A percentile compares a stretch with the other conserved stretches of the same genome.
Evolutionary conservation across 2,797 vertebrate genomes (phyloP).

Genomic region (Distichodus sexfasciatus): DNA sequence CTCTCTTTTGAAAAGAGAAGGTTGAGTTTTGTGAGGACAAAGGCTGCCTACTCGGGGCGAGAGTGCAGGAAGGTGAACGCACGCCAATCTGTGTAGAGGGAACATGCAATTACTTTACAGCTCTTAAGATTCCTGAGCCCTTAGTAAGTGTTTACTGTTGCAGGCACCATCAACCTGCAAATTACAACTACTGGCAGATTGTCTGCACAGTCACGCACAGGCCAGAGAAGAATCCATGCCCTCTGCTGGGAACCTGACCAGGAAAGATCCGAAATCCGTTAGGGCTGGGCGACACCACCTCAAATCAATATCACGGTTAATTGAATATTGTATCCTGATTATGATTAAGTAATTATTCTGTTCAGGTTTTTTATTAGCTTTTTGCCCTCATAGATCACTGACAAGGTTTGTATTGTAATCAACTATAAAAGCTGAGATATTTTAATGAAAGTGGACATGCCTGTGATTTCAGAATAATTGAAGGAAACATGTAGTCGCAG

Average conservation of each 20-base stretch:
- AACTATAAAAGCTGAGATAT: too few relatives aligned
- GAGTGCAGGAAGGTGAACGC: conserved; percentile 57
- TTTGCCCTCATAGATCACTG: too few relatives aligned
- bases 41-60: conserved; percentile 43
- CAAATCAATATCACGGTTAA: too few relatives aligned
- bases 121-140: conserved; percentile 88
- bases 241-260: not conserved
- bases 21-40: conserved; percentile 16
- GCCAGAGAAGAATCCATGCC: conserved; percentile 28
- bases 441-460: too few relatives aligned
- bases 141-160: conserved; percentile 87
- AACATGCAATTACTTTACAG: conserved; percentile 93
- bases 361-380: too few relatives aligned
- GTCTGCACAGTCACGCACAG: conserved; percentile 81
- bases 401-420: too few relatives aligned
- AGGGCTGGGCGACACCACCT: too few relatives aligned
- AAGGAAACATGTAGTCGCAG: too few relatives aligned
- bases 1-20: not conserved
- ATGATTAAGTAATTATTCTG: too few relatives aligned
- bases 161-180: conserved; percentile 78
- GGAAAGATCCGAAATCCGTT: conserved; percentile 1
- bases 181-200: conserved; percentile 77
- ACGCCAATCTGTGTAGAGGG: conserved; percentile 71
- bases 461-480: too few relatives aligned
- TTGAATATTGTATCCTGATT: too few relatives aligned